Conservation (phyloP, 2,113 vertebrate species). For the Gymnocephalus cernua region DNA sequence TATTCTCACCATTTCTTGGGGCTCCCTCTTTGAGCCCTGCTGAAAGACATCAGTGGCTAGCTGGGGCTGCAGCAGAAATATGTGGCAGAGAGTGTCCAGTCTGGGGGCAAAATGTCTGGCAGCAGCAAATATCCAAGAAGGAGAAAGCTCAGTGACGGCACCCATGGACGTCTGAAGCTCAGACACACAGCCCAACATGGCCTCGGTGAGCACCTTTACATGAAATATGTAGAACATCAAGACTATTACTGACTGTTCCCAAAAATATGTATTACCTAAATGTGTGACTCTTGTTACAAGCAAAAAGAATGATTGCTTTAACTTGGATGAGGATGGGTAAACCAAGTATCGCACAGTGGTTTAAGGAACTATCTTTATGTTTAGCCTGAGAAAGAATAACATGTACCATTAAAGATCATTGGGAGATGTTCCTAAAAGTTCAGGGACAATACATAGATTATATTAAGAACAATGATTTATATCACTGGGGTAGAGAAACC, state of each 20-base stretch:
- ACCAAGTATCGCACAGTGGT: too few species aligned
- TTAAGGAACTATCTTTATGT: too few species aligned
- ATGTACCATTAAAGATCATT: too few species aligned
- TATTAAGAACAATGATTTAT: too few species aligned
- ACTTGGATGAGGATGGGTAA: too few species aligned
- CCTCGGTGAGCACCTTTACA: constrained; percentile 70
- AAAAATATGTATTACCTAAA: neutral
- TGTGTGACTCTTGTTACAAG: neutral
- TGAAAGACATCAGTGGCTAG: constrained; percentile 19
- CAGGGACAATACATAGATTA: too few species aligned
- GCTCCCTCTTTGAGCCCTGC: constrained; percentile 24
- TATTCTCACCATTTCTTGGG: constrained; percentile 71
- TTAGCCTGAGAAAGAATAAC: too few species aligned
- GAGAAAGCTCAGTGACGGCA: constrained; percentile 62
- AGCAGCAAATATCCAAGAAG: constrained; percentile 80
- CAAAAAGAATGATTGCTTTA: too few species aligned
- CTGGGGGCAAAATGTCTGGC: constrained; percentile 65
- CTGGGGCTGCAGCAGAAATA: constrained; percentile 72
- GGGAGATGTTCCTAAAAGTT: too few species aligned
- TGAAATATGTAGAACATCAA: neutral
- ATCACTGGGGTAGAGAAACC: too few species aligned
- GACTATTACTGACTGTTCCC: neutral
- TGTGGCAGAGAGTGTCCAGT: constrained; percentile 77
- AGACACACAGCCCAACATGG: constrained; percentile 67
- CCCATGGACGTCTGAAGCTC: constrained; percentile 72